Evolutionary conservation across 2,888 invertebrate genomes (phyloP).

Genomic region (Nephrotoma guestfalica): DNA sequence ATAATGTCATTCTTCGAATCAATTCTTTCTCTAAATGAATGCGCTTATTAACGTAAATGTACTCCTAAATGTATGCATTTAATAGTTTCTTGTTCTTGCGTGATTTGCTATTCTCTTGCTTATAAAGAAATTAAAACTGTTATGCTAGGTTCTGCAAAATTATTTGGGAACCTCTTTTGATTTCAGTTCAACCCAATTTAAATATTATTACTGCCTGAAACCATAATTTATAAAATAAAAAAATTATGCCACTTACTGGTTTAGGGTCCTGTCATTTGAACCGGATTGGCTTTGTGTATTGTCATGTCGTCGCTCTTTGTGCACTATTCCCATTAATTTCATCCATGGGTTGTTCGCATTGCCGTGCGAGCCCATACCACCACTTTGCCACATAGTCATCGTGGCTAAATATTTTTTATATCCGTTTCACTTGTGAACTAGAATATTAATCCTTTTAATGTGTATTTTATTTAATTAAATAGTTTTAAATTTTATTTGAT

Average conservation of each 20-base stretch:
- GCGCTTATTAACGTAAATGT: too few relatives aligned
- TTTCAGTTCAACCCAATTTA: too few relatives aligned
- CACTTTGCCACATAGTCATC: conserved; percentile 66
- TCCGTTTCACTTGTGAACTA: neutral
- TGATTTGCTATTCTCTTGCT: too few relatives aligned
- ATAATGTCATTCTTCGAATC: too few relatives aligned
- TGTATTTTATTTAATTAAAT: neutral
- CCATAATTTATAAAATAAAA: too few relatives aligned
- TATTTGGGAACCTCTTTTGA: too few relatives aligned
- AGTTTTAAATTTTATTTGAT: neutral
- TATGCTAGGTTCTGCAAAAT: too few relatives aligned
- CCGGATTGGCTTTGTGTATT: conserved; percentile 38
- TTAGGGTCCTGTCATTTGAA: conserved; percentile 48
- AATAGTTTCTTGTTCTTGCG: too few relatives aligned
- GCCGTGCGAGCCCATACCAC: conserved; percentile 61
- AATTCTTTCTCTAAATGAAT: too few relatives aligned
- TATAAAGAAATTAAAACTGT: too few relatives aligned
- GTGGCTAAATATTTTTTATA: conserved; percentile 22
- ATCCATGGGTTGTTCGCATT: conserved; percentile 71
- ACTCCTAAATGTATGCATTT: too few relatives aligned
- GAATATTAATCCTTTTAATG: neutral
- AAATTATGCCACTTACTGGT: conserved; percentile 51
- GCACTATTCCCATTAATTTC: conserved; percentile 68
- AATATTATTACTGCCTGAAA: too few relatives aligned
- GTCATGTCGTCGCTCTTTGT: conserved; percentile 56